Evolutionary conservation across 2,113 vertebrate species (phyloP).

Genomic region (Oreochromis niloticus): DNA sequence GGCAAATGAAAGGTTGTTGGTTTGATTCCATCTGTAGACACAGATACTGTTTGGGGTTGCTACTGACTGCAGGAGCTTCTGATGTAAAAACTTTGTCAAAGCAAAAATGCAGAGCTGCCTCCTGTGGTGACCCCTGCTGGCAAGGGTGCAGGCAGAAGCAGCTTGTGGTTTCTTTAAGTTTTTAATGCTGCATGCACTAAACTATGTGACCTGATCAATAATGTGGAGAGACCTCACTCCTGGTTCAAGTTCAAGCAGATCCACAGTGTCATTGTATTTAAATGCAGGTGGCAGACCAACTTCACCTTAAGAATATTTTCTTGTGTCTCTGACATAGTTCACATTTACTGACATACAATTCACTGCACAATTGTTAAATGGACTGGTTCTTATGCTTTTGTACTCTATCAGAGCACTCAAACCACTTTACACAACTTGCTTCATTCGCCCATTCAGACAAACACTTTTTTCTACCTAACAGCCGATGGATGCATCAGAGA

Average conservation of each 20-base stretch:
- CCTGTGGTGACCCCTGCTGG: not conserved
- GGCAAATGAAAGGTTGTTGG: not conserved
- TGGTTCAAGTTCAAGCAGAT: slow-evolving; percentile 1
- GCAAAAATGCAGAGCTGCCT: not conserved
- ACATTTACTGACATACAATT: not conserved
- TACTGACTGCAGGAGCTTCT: not conserved
- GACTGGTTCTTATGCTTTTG: not conserved
- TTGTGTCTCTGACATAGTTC: not conserved
- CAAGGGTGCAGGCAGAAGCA: not conserved
- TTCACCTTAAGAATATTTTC: not conserved
- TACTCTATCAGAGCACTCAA: not conserved
- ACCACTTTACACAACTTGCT: not conserved
- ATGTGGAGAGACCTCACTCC: not conserved
- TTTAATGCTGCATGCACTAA: not conserved
- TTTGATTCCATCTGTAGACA: not conserved
- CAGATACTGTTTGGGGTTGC: not conserved
- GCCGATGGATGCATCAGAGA: not conserved
- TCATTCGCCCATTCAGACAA: not conserved
- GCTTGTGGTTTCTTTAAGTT: not conserved
- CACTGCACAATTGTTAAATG: not conserved
- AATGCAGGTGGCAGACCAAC: not conserved
- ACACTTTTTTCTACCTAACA: not conserved
- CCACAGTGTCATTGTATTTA: slow-evolving; percentile 12
- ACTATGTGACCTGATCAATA: slow-evolving; percentile 9
- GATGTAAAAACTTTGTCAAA: not conserved